Percentiles rank a stretch among this genome's conserved stretches.
Evolutionary conservation across 2,888 invertebrate species (phyloP).

Genomic region (Seira ritae): DNA sequence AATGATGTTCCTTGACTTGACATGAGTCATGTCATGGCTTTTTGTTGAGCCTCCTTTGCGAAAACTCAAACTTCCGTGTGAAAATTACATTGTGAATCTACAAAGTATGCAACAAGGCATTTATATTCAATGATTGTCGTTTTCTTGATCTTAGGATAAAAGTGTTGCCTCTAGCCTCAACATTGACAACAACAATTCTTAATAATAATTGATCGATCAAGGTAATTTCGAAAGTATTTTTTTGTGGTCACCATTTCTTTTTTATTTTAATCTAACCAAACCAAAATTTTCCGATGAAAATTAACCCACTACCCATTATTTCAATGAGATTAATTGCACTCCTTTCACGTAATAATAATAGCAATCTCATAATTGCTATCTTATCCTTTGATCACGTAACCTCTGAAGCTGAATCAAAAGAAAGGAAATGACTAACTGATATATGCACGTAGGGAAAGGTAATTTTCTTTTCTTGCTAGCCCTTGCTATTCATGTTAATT

Average conservation of each 20-base stretch:
- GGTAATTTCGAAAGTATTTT: not conserved
- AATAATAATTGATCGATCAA: not conserved
- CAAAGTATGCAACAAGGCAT: not conserved
- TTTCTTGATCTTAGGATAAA: no score
- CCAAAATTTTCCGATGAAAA: no score
- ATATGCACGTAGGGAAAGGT: not conserved
- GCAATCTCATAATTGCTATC: not conserved
- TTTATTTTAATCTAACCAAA: no score
- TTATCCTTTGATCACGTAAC: not conserved
- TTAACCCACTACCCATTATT: no score
- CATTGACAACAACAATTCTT: not conserved
- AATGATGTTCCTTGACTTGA: not conserved
- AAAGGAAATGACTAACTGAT: not conserved
- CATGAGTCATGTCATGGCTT: not conserved
- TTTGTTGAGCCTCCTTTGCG: no score
- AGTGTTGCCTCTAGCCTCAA: no score
- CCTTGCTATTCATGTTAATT: not conserved
- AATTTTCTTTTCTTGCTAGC: not conserved
- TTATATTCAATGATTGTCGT: no score
- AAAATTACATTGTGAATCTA: slow-evolving; percentile 10
- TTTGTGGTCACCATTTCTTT: not conserved
- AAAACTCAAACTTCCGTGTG: slow-evolving; percentile 48
- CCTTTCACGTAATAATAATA: not conserved
- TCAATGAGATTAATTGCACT: not conserved
- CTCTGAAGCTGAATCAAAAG: not conserved